Percentiles rank a stretch among this genome's conserved stretches.
Conservation (phyloP, 2,797 vertebrate species). For the Hoplostethus mediterraneus region DNA sequence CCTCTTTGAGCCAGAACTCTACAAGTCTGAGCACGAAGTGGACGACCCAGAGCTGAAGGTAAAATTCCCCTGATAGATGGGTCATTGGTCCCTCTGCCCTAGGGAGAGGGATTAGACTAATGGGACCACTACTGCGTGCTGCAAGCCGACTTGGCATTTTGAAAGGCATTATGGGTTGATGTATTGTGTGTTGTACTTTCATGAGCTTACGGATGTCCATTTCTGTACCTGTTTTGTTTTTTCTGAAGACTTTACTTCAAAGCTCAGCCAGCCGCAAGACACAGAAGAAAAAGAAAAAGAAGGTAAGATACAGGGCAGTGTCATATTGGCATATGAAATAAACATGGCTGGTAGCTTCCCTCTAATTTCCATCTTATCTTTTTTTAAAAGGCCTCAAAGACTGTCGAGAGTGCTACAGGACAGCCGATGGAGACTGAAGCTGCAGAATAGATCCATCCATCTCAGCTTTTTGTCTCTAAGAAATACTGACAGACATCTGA, state of each 20-base stretch:
- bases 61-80: conserved; percentile 35
- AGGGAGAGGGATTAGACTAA: conserved; percentile 3
- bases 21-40: conserved; percentile 94
- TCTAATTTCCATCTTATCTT: conserved; percentile 8
- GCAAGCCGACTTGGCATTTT: conserved; percentile 24
- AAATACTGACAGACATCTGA: conserved; percentile 66
- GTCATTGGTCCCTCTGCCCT: neutral
- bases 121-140: neutral
- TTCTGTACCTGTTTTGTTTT: neutral
- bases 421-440: conserved; percentile 91
- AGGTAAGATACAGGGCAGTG: conserved; percentile 81
- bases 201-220: conserved; percentile 20
- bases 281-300: conserved; percentile 99
- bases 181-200: neutral
- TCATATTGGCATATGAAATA: neutral
- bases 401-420: conserved; percentile 91
- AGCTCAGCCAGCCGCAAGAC: conserved; percentile 97
- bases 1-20: conserved; percentile 91
- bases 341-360: neutral
- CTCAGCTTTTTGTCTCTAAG: conserved; percentile 26
- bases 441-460: conserved; percentile 82
- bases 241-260: conserved; percentile 91
- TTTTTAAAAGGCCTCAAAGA: conserved; percentile 91
- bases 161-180: conserved; percentile 23
- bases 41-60: conserved; percentile 96